Evolutionary conservation across 1,140 invertebrate species (phyloP), one percentile per base, ranked within the genome.

Genomic region (Drosophila guanche): DNA sequence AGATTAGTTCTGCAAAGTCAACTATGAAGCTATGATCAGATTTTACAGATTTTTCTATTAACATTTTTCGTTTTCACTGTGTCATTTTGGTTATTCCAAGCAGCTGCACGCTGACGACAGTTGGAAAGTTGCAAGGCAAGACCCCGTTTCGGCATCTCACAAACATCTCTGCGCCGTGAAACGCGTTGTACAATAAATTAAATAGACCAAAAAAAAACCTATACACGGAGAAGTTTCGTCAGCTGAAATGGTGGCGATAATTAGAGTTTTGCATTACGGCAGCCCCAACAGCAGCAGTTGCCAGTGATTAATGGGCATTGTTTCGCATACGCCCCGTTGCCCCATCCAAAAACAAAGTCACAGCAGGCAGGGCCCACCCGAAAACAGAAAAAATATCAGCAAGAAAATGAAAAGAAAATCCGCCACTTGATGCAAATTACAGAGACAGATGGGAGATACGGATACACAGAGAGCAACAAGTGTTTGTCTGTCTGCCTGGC

Each of bases 381-480:
- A 25, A 60, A 48, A 29, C 23, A 46, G 29, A 20, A 43, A 27
- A 61, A 33, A 29, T 20, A 59, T 8, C 50, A 29, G 23, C 72
- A 62, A 62, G 50, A 72, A 71, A 59, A 70, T 58, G 68, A 46
- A 72, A 72, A 50, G 55, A 63, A 76, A 71, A 58, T 73, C 79
- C 62, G 60, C 46, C 79, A 79, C 79, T 84, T 84, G 68, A 84
- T 85, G 81, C 81, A 85, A 85, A 86, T 85, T 77, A 76, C 77
- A 69, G 65, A 63, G 43, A 75, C 72, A 69, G 76, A 54, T 66
- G 51, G 57, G 51, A 55, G 79, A 59, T 63, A 42, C 59, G 41
- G 33, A 53, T 47, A 66, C 50, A 76, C 25, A 55, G 47, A 46
- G 33, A 46, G 45, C 63, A 68, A 48, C 76, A 79, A 79, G 68